Conservation (phyloP, 2,888 invertebrate species). For the Temnothorax rugatulus region DNA sequence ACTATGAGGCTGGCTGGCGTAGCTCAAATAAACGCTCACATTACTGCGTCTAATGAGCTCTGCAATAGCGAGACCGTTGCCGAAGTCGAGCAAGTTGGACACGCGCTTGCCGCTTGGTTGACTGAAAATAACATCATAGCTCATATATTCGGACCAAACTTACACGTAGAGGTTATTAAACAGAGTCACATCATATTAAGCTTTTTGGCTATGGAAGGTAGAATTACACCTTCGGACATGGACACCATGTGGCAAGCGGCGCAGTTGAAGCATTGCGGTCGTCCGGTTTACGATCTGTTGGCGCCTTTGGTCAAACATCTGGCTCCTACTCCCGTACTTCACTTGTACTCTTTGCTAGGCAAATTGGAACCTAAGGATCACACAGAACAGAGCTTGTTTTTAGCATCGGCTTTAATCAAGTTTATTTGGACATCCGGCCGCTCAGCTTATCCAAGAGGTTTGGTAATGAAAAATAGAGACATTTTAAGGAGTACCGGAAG, state of each 20-base stretch:
- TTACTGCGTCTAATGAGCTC: slow-evolving; percentile 96
- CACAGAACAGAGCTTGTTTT: slow-evolving; percentile 96
- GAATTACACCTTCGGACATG: slow-evolving; percentile 95
- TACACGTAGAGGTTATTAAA: slow-evolving; percentile 98
- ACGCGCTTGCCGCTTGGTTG: slow-evolving; percentile 95
- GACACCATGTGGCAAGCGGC: slow-evolving; percentile 98
- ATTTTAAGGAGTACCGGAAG: slow-evolving; percentile 76
- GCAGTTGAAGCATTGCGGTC: slow-evolving; percentile 97
- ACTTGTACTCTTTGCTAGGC: slow-evolving; percentile 95
- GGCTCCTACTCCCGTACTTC: slow-evolving; percentile 95
- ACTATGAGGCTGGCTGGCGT: slow-evolving; percentile 98
- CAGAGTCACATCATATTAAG: slow-evolving; percentile 97
- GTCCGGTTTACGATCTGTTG: slow-evolving; percentile 96
- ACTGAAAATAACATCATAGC: slow-evolving; percentile 96
- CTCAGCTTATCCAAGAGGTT: slow-evolving; percentile 81
- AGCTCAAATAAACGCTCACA: slow-evolving; percentile 97
- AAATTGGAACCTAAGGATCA: slow-evolving; percentile 96
- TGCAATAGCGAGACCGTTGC: slow-evolving; percentile 95
- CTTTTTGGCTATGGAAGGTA: slow-evolving; percentile 96
- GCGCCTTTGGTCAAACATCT: slow-evolving; percentile 96
- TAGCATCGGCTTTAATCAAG: slow-evolving; percentile 96
- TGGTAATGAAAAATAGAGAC: slow-evolving; percentile 81
- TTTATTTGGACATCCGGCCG: slow-evolving; percentile 95
- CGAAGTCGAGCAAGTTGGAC: slow-evolving; percentile 94
- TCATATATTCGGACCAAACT: slow-evolving; percentile 98